phyloP scores from a whole-genome alignment of 2,113 vertebrate species.

The Dipodomys merriami region DNA sequence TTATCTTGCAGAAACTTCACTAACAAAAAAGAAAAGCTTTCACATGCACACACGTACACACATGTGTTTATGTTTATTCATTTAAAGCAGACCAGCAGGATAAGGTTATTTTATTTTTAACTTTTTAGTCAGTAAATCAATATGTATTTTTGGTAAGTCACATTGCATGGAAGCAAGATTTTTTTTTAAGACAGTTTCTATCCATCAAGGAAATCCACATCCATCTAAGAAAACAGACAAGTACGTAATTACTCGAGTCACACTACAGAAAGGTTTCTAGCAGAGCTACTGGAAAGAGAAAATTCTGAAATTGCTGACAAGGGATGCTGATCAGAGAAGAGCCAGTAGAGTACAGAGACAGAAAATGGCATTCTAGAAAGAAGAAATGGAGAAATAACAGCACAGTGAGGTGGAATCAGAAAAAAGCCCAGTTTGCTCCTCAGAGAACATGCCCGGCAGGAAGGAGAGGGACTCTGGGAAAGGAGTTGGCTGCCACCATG shows the following conservation, averaged over 20 bases:
- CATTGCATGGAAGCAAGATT: background rate
- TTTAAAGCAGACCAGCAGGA: background rate
- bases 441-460: too few species aligned
- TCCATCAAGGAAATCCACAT: background rate
- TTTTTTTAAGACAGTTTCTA: background rate
- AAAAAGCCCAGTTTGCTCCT: fast-evolving
- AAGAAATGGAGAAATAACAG: background rate
- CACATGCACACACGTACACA: background rate
- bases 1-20: background rate
- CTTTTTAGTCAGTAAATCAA: background rate
- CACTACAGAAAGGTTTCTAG: background rate
- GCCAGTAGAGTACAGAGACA: background rate
- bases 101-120: background rate
- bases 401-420: background rate
- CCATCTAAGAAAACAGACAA: background rate
- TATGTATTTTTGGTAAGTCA: constrained; percentile 11
- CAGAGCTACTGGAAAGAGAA: background rate
- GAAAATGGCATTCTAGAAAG: background rate
- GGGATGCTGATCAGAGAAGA: background rate
- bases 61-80: background rate
- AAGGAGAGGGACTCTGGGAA: too few species aligned
- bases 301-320: background rate
- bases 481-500: background rate
- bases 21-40: background rate
- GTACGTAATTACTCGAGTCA: background rate